phyloP scores from a whole-genome alignment of 2,113 vertebrate genomes.

The Calidris pugnax region DNA sequence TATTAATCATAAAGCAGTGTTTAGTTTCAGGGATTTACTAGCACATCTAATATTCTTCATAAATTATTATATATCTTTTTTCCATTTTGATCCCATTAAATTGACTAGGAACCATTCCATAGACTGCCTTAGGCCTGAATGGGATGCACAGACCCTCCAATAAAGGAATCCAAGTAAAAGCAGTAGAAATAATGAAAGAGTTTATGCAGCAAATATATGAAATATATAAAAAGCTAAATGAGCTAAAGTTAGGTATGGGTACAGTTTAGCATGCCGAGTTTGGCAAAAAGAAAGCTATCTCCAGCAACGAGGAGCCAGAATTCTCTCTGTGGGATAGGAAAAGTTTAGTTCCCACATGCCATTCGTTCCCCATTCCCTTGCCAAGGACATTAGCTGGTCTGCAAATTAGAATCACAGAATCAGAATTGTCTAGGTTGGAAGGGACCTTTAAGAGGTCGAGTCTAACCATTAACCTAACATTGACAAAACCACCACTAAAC shows the following conservation, averaged over 20 bases:
- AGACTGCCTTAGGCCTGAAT: neutral
- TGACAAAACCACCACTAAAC: neutral
- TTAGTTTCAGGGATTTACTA: neutral
- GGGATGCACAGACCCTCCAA: neutral
- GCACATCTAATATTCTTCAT: neutral
- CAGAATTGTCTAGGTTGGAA: neutral
- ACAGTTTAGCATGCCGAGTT: neutral
- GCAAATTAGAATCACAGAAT: neutral
- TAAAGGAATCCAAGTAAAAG: neutral
- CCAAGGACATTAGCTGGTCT: neutral
- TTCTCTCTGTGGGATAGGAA: neutral
- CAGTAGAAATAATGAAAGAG: neutral
- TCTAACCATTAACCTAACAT: neutral
- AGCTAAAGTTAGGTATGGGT: rapidly evolving
- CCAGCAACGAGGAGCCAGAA: neutral
- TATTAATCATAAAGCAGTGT: neutral
- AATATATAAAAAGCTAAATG: neutral
- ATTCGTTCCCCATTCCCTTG: neutral
- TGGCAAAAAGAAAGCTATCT: neutral
- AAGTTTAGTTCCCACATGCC: neutral
- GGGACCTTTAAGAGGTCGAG: neutral
- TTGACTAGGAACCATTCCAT: neutral
- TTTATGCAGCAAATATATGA: neutral
- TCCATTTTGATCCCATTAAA: neutral
- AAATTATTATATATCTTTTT: neutral